Base-by-base conservation (phyloP, 2,888 invertebrate genomes). In the Caenorhabditis angaria region DNA sequence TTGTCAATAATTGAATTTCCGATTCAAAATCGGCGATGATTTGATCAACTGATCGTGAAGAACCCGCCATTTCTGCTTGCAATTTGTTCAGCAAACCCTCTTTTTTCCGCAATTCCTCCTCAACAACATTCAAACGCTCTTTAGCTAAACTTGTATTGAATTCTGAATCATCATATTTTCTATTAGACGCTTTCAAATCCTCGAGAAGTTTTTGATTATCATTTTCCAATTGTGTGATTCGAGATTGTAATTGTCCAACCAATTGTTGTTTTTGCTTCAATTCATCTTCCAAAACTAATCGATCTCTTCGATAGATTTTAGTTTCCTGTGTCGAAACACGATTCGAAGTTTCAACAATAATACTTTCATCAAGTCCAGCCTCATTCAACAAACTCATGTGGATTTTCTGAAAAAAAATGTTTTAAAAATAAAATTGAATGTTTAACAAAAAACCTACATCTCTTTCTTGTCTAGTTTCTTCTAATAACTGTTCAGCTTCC, bases 291-390 rank as follows among this genome's bases (percentile, higher is more conserved):
- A 67, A 22, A 22, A 64, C 57, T 12, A 18, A 29, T 47, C 60
- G 22, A 61, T 71, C 62, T 18, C 71, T 18, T 22, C 41, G n/a
- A 27, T 29, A 68, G 8, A 72, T 68, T 5, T 59, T 29, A 3
- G 67, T 72, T 28, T 72, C 64, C 28, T 68, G 67, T 3, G 65
- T 67, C 6, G 72, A 72, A 3, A 68, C 65, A 32, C 65, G n/a
- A 20, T 68, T 67, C 12, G 60, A 60, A 14, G 27, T 47, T 27
- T 72, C 65, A 48, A 72, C 65, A 14, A 72, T 68, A 12, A 68
- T 56, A 29, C 60, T 60, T 18, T 72, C 72, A 20, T 68, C 68
- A 27, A 72, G 55, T 14, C 72, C 72, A 0, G 72, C 54, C 6
- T 57, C 29, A 32, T 53, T 59, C 10, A 59, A 24, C 2, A 65